Conservation (phyloP, 2,113 vertebrate species). For the Lipotes vexillifer region DNA sequence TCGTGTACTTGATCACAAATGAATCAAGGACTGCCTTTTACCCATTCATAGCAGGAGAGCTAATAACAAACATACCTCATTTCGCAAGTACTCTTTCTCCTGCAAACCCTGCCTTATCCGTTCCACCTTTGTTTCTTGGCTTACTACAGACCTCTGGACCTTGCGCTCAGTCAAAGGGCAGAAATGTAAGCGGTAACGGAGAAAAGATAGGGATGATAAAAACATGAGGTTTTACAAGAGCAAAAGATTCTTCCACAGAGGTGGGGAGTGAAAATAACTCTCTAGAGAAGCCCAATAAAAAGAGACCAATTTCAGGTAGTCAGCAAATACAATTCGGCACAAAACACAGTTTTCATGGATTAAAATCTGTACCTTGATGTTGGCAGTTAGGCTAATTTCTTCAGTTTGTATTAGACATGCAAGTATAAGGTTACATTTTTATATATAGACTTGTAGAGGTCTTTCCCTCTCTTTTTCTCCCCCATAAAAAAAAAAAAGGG, state of each 20-base stretch:
- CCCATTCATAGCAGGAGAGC: not conserved
- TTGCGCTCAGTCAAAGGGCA: conserved; percentile 52
- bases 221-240: conserved; percentile 67
- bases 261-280: not conserved
- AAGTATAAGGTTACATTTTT: conserved; percentile 85
- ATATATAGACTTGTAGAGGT: conserved; percentile 77
- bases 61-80: not conserved
- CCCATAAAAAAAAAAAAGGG: conserved; percentile 38
- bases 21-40: not conserved
- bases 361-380: conserved; percentile 79
- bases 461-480: conserved; percentile 51
- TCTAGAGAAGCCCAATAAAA: conserved; percentile 77
- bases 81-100: not conserved
- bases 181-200: conserved; percentile 54
- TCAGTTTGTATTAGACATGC: conserved; percentile 88
- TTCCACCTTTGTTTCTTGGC: conserved; percentile 15
- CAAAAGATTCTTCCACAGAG: conserved; percentile 61
- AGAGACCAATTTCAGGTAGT: conserved; percentile 76
- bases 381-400: conserved; percentile 78
- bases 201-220: conserved; percentile 46
- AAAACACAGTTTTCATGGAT: conserved; percentile 82
- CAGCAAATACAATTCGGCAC: conserved; percentile 83
- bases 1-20: not conserved
- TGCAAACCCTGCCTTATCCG: not conserved
- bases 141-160: conserved; percentile 58